phyloP scores from a whole-genome alignment of 2,113 vertebrate species.

The Prionailurus bengalensis region DNA sequence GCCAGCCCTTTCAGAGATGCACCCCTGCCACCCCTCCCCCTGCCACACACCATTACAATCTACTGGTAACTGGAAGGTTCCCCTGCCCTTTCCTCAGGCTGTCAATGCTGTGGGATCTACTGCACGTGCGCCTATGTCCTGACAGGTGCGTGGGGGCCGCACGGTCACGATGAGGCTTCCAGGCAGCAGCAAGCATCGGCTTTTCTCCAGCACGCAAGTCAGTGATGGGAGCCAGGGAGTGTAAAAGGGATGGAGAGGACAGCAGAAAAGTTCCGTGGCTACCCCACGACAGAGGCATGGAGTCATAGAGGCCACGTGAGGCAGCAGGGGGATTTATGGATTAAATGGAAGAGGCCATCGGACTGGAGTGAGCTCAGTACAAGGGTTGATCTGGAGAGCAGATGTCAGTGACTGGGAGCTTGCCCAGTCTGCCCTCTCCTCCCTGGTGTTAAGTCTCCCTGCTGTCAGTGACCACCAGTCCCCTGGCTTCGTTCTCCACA shows the following conservation, averaged over 20 bases:
- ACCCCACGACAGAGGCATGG: constrained; percentile 30
- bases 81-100: background rate
- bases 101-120: background rate
- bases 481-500: constrained; percentile 87
- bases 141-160: constrained; percentile 33
- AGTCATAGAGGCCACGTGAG: constrained; percentile 82
- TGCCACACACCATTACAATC: background rate
- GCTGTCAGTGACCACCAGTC: constrained; percentile 87
- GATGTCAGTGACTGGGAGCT: constrained; percentile 87
- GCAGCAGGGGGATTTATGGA: constrained; percentile 90
- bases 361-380: constrained; percentile 84
- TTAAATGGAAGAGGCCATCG: constrained; percentile 88
- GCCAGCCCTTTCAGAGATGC: background rate
- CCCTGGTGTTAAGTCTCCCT: constrained; percentile 86
- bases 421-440: constrained; percentile 75
- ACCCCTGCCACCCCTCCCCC: background rate
- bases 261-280: background rate
- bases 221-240: background rate
- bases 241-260: background rate
- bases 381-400: constrained; percentile 91
- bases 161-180: background rate
- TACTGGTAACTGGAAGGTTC: background rate
- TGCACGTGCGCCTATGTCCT: background rate
- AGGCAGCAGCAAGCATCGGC: background rate
- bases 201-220: background rate